These are phyloP conservation scores for Catharus minimus DNA, from an alignment of 2,113 vertebrate species.

Conservation along the genomic window DNA sequence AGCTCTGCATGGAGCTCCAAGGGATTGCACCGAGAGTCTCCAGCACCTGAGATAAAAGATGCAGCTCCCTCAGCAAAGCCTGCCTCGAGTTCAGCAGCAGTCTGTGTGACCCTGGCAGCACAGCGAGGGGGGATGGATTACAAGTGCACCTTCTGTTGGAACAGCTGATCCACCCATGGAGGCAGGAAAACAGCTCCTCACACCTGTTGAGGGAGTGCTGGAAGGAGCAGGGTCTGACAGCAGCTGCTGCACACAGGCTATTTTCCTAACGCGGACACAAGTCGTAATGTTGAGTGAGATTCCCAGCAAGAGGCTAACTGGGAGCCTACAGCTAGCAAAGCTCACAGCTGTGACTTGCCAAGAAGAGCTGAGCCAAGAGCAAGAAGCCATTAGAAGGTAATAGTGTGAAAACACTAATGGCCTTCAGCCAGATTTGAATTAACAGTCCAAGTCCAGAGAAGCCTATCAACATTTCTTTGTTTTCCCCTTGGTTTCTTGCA, in stretches of 20 bases:
- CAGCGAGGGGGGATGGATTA: not conserved
- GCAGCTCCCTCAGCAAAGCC: not conserved
- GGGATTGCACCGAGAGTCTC: rapidly evolving
- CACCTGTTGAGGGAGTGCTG: slow-evolving; percentile 35
- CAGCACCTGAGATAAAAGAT: not conserved
- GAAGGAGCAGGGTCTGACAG: not conserved
- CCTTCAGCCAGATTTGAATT: slow-evolving; percentile 52
- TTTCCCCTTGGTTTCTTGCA: not conserved
- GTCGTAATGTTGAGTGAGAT: slow-evolving; percentile 41
- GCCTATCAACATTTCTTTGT: not conserved
- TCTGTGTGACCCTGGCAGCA: not conserved
- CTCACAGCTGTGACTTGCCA: slow-evolving; percentile 25
- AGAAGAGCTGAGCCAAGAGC: slow-evolving; percentile 48
- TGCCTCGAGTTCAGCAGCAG: not conserved
- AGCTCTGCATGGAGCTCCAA: not conserved
- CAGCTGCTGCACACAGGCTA: not conserved
- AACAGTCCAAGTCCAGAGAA: slow-evolving; percentile 21
- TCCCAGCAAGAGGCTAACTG: slow-evolving; percentile 56
- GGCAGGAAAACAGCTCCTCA: not conserved
- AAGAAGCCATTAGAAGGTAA: slow-evolving; percentile 57
- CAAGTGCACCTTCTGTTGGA: slow-evolving; percentile 40
- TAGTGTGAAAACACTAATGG: slow-evolving; percentile 53
- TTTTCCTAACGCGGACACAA: slow-evolving; percentile 1
- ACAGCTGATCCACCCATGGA: slow-evolving; percentile 33
- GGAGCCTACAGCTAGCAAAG: not conserved